A percentile compares a stretch with the other conserved stretches of the same genome.
Evolutionary conservation across 2,113 vertebrate species (phyloP).

Genomic region (Myanophis thanlyinensis): DNA sequence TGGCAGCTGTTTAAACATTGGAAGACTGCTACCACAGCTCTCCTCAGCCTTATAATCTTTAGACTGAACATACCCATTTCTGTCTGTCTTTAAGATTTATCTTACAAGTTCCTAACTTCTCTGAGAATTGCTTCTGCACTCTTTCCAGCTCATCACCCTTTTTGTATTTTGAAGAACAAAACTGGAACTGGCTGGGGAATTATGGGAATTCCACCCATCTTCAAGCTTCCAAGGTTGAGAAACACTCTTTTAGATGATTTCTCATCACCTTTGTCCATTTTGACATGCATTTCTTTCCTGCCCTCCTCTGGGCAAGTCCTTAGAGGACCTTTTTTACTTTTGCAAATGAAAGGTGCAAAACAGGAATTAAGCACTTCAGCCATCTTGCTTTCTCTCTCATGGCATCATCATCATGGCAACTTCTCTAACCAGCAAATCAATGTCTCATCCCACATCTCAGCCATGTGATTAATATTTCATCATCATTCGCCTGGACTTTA

Average conservation of each 20-base stretch:
- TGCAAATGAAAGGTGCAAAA: neutral
- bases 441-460: neutral
- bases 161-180: neutral
- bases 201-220: neutral
- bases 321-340: neutral
- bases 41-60: neutral
- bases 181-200: neutral
- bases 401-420: neutral
- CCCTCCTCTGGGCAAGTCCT: neutral
- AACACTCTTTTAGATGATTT: no score
- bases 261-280: no score
- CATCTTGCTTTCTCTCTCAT: neutral
- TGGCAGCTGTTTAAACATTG: neutral
- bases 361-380: neutral
- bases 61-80: neutral
- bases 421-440: neutral
- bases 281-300: neutral
- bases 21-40: neutral
- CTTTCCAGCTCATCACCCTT: neutral
- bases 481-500: neutral
- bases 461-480: neutral
- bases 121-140: neutral
- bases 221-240: neutral
- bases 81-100: neutral
- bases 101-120: neutral